phyloP scores from a whole-genome alignment of 2,113 vertebrate species.

The Perca schrenkii region DNA sequence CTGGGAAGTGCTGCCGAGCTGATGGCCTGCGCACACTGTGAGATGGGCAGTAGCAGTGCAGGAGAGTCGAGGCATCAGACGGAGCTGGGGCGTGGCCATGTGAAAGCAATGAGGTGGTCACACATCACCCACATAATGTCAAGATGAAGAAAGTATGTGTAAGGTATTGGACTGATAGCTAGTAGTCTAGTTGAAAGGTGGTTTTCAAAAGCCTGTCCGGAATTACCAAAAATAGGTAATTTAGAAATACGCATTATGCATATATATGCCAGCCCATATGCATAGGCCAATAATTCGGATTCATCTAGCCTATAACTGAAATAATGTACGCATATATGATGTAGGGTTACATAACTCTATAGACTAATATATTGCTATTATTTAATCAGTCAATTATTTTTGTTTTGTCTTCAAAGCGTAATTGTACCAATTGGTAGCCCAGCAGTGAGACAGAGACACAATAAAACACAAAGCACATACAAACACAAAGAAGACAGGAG shows the following conservation, averaged over 20 bases:
- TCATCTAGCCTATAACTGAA: too few species aligned
- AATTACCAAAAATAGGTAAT: background rate
- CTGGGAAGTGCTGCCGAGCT: constrained; percentile 54
- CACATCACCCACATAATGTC: background rate
- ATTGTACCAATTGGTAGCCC: background rate
- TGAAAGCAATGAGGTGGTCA: constrained; percentile 15
- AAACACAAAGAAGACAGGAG: background rate
- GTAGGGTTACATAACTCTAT: too few species aligned
- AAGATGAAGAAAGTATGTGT: constrained; percentile 10
- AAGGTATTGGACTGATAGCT: background rate
- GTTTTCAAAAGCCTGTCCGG: background rate
- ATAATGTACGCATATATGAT: too few species aligned
- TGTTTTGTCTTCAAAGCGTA: background rate
- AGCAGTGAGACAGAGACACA: too few species aligned
- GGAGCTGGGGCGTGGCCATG: constrained; percentile 74
- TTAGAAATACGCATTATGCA: background rate
- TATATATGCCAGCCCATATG: background rate
- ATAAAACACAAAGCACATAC: background rate
- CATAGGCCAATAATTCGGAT: background rate
- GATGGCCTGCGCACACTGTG: constrained; percentile 68
- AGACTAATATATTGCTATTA: too few species aligned
- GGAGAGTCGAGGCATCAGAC: constrained; percentile 37
- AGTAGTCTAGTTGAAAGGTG: background rate
- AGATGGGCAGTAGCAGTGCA: constrained; percentile 35
- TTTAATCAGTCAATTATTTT: background rate